phyloP scores from a whole-genome alignment of 2,888 invertebrate genomes.

The Hirtodrosophila trivittata region DNA sequence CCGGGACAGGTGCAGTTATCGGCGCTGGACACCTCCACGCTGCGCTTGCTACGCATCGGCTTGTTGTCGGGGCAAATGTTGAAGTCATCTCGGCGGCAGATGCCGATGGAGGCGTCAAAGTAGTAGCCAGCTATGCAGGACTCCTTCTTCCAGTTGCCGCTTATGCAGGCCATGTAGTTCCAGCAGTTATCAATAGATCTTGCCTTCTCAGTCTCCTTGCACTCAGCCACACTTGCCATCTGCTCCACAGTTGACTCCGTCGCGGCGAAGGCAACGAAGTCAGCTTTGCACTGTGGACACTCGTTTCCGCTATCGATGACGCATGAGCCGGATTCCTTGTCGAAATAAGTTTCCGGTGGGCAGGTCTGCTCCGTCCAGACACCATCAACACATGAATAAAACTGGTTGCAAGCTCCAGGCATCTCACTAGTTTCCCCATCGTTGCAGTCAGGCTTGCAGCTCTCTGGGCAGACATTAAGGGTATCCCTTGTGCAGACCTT shows the following conservation, averaged over 20 bases:
- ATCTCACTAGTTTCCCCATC: neutral
- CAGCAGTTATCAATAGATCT: constrained; percentile 41
- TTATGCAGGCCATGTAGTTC: constrained; percentile 53
- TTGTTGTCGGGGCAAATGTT: constrained; percentile 50
- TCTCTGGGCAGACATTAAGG: constrained; percentile 38
- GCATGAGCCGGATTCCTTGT: constrained; percentile 16
- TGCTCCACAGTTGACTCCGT: neutral
- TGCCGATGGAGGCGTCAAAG: constrained; percentile 43
- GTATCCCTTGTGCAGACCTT: constrained; percentile 31
- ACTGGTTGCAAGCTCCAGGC: constrained; percentile 40
- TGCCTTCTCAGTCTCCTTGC: constrained; percentile 26
- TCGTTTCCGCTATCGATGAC: constrained; percentile 23
- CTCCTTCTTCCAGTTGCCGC: constrained; percentile 49
- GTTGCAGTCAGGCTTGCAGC: constrained; percentile 34
- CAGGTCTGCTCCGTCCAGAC: constrained; percentile 45
- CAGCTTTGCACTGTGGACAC: constrained; percentile 28
- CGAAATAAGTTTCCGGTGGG: constrained; percentile 45
- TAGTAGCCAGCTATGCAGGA: constrained; percentile 54
- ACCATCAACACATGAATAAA: constrained; percentile 38
- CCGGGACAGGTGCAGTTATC: constrained; percentile 55
- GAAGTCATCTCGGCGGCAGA: constrained; percentile 51
- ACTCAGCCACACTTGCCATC: neutral
- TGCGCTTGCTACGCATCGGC: constrained; percentile 39
- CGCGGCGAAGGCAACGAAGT: neutral
- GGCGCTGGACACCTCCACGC: constrained; percentile 14